Base-by-base conservation (phyloP, 2,888 invertebrate species). In the Drosophila acutilabella region DNA sequence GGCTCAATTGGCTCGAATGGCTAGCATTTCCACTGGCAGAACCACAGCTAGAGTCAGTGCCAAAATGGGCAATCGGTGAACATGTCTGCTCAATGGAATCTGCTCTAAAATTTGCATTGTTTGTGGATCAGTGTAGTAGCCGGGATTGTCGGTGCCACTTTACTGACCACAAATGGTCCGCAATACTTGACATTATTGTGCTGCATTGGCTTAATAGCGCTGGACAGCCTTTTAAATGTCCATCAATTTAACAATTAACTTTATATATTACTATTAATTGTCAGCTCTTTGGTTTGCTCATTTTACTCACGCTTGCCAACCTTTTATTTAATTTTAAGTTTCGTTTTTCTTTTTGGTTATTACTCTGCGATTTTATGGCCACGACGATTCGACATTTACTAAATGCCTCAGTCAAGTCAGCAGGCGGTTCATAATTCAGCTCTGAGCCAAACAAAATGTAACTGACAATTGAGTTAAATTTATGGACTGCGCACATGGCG, bases 71-170 rank as follows among this genome's bases (percentile, higher is more conserved):
- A 71, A 52, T 5, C 72, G 36, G 30, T 56, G 70, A 33, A 69
- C 71, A 73, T 88, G 78, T 69, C 76, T 56, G 68, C 54, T 26
- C 50, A 61, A 65, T 74, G 89, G 89, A 86, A 84, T 88, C 80
- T 83, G 87, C 69, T 75, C 84, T 70, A 56, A 77, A 87, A 84
- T 89, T 89, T 89, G 82, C 90, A 84, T 86, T 89, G 89, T 84
- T 74, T 77, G 11, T 50, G 65, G 54, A 50, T 50, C 26, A 59
- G 41, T n/a, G 13, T 40, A 48, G 16, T 16, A 11, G 40, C 40
- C 11, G 26, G 8, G 23, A 40, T 58, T 11, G 64, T 64, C 65
- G 62, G 38, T 73, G 67, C 47, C 64, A 64, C 62, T 75, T 69
- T 62, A 70, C 70, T 64, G 73, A 71, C 83, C 83, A 86, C 78